These are phyloP conservation scores for Drosophila lowei DNA, from an alignment of 1,140 invertebrate genomes.

Conservation along the genomic window DNA sequence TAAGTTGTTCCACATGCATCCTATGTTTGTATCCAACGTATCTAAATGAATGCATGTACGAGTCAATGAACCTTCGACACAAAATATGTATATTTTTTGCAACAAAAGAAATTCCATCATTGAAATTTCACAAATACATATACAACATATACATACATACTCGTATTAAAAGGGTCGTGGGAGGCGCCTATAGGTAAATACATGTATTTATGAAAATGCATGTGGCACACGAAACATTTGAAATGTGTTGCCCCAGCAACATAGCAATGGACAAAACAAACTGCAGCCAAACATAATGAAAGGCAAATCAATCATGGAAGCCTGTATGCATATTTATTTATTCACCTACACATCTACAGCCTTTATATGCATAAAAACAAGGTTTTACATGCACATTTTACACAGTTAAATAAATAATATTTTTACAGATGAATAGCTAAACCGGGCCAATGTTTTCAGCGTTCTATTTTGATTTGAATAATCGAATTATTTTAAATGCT, in stretches of 20 bases:
- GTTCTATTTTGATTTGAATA: no score
- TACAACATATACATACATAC: neutral
- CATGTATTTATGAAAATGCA: slow-evolving; percentile 23
- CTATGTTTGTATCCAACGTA: no score
- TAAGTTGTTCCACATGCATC: no score
- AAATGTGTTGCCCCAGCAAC: neutral
- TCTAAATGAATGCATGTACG: neutral
- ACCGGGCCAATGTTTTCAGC: no score
- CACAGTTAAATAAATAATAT: no score
- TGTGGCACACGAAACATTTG: neutral
- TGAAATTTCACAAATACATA: slow-evolving; percentile 23
- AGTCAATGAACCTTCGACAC: slow-evolving; percentile 12
- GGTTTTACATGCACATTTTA: no score
- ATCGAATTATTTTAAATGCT: no score
- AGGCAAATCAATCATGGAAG: no score
- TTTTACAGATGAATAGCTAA: neutral
- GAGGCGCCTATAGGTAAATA: slow-evolving; percentile 7
- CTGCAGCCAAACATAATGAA: neutral
- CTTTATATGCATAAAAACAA: no score
- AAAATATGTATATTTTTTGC: slow-evolving; percentile 15
- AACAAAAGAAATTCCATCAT: slow-evolving; percentile 40
- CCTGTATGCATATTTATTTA: no score
- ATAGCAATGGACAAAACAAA: neutral
- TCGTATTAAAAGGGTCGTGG: no score
- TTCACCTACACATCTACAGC: no score